Base-by-base conservation (phyloP, 2,888 invertebrate species). In the Leptinotarsa haldemani region DNA sequence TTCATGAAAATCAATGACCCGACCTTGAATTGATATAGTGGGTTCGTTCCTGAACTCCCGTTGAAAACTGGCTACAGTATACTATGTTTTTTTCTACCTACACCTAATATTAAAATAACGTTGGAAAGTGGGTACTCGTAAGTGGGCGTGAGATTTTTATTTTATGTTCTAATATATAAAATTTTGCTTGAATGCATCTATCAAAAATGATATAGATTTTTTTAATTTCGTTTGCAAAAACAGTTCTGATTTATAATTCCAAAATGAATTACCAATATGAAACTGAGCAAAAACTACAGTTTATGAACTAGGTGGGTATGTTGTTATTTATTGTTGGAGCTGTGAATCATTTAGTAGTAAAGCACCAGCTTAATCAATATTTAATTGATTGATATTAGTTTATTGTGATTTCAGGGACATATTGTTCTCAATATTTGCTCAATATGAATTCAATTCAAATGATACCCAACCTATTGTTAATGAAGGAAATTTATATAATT, bases 61-160 rank as follows among this genome's bases (percentile, higher is more conserved):
- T 71, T 72, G 70, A 75, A 66, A 74, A 73, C 77, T 72, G 74
- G 73, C 74, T 72, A 75, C 74, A 74, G 61, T 61, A 61, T 61
- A 61, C 30, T 25, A 65, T 75, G 72, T 72, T 74, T 73, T 30
- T 56, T 66, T 65, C 74, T 74, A 52, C 77, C 77, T 71, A 74
- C 77, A 75, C 72, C 71, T 70, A 71, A 71, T 74, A 77, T 75
- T 77, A 75, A 75, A 74, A 74, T 77, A 75, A 72, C 75, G 69
- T 74, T 73, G 52, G 46, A 71, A 69, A 72, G 72, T 75, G 69
- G 71, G 75, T 50, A 69, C 46, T 58, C 46, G 61, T 72, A 70
- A 70, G 75, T 75, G 70, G 75, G 75, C 58, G 72, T 72, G 61
- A 30, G 61, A 61, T 61, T 61, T 61, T 61, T 61, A 61, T 61